phyloP scores from a whole-genome alignment of 1,140 invertebrate genomes.

The Eufriesea mexicana region DNA sequence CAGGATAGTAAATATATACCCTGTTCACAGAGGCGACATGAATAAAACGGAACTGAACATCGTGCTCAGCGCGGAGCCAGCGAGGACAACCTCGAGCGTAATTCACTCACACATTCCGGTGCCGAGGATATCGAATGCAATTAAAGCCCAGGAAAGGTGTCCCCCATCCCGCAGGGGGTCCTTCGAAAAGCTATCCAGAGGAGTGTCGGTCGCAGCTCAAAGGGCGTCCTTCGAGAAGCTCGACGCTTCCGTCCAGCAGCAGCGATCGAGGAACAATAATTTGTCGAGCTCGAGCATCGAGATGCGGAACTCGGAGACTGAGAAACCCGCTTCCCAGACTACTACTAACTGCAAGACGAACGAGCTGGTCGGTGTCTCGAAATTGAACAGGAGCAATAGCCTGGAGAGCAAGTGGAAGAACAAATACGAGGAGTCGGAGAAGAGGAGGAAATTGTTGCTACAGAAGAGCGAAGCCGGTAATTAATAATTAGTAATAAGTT shows the following conservation, averaged over 20 bases:
- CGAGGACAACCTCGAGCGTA: conserved; percentile 63
- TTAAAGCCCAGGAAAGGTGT: conserved; percentile 69
- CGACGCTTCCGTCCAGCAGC: conserved; percentile 68
- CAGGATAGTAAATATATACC: neutral
- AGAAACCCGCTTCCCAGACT: conserved; percentile 15
- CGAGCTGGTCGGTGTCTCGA: conserved; percentile 29
- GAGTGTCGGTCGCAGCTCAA: conserved; percentile 77
- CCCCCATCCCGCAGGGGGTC: conserved; percentile 69
- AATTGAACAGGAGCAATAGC: conserved; percentile 73
- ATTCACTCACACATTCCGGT: conserved; percentile 80
- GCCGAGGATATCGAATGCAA: conserved; percentile 68
- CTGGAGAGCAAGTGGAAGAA: conserved; percentile 84
- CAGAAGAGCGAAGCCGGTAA: conserved; percentile 87
- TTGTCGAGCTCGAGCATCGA: conserved; percentile 60
- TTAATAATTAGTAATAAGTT: conserved; percentile 64
- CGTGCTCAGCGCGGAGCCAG: conserved; percentile 67
- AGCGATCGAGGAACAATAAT: conserved; percentile 50
- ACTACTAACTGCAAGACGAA: conserved; percentile 21
- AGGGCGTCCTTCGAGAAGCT: conserved; percentile 77
- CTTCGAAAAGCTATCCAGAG: conserved; percentile 69
- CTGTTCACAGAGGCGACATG: conserved; percentile 66
- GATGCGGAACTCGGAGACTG: conserved; percentile 29
- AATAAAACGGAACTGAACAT: conserved; percentile 78
- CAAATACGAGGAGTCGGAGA: conserved; percentile 87
- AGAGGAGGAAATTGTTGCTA: conserved; percentile 85